These are phyloP conservation scores for Beaufortia kweichowensis DNA, from an alignment of 2,113 vertebrate genomes.

Conservation along the genomic window DNA sequence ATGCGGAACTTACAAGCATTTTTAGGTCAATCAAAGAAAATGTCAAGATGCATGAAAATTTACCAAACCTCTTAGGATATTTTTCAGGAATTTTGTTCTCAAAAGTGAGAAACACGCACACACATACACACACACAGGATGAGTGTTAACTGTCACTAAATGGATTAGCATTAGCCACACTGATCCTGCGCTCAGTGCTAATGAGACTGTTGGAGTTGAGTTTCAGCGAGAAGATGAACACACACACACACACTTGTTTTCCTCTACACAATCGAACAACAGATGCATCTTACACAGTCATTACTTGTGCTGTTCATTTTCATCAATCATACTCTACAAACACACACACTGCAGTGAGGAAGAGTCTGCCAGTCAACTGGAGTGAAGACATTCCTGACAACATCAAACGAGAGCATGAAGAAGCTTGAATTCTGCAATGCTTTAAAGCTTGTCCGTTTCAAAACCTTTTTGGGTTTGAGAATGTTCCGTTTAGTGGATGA, in stretches of 20 bases:
- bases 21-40: too few relatives aligned
- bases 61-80: too few relatives aligned
- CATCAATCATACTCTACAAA: conserved; percentile 36
- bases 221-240: conserved; percentile 20
- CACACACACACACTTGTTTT: conserved; percentile 12
- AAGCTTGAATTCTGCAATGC: neutral
- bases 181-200: conserved; percentile 23
- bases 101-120: neutral
- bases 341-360: conserved; percentile 22
- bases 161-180: conserved; percentile 2
- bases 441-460: neutral
- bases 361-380: conserved; percentile 25
- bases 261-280: conserved; percentile 8
- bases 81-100: too few relatives aligned
- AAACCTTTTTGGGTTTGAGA: neutral
- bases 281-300: conserved; percentile 17
- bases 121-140: neutral
- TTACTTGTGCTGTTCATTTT: conserved; percentile 15
- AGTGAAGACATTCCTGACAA: neutral
- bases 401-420: neutral
- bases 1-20: too few relatives aligned
- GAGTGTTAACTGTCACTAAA: neutral
- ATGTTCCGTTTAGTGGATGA: too few relatives aligned
- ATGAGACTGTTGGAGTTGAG: conserved; percentile 30
- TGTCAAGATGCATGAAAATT: too few relatives aligned